Base-by-base conservation (phyloP, 2,888 invertebrate species). In the Aleiodes leptofemur region DNA sequence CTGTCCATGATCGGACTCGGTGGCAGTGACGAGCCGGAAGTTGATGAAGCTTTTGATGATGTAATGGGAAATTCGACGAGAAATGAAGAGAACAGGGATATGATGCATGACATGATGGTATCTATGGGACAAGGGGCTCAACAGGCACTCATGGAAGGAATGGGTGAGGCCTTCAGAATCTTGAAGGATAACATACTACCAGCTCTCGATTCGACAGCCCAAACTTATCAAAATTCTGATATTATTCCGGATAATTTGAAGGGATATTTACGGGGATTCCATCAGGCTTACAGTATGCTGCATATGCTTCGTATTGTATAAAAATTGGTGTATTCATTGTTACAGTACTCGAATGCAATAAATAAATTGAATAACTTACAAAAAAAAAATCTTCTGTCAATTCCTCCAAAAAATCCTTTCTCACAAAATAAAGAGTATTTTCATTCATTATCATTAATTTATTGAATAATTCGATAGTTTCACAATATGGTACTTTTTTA, bases 121-220 rank as follows among this genome's bases (percentile, higher is more conserved):
- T n/a, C 23, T 23, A 31, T 68, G 38, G 51, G 76, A 72, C 66
- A 76, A 31, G 73, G 72, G 61, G 61, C 78, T 13, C 78, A 77
- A 56, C 55, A 4, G 3, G 55, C 69, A 0, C 4, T 69, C 9
- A 16, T 61, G 38, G 23, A 64, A 0, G 29, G 73, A 7, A 6
- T 73, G n/a, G 8, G 3, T 5, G 1, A 43, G 34, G 31, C 6
- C 0, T 83, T 79, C 80, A 7, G 66, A 13, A 7, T 77, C 4
- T 14, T 61, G 14, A 83, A 80, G 64, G 7, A 4, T 13, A 31
- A n/a, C 55, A 8, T 80, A 4, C 72, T 83, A 6, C 83, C 83
- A 29, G n/a, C 8, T 11, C 2, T 82, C 23, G 80, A 84, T 66
- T 7, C 56, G 0, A 43, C 71, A 5, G 13, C 78, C 16, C 76